Conservation (phyloP, 2,113 vertebrate species). For the Platycercus adscitus region DNA sequence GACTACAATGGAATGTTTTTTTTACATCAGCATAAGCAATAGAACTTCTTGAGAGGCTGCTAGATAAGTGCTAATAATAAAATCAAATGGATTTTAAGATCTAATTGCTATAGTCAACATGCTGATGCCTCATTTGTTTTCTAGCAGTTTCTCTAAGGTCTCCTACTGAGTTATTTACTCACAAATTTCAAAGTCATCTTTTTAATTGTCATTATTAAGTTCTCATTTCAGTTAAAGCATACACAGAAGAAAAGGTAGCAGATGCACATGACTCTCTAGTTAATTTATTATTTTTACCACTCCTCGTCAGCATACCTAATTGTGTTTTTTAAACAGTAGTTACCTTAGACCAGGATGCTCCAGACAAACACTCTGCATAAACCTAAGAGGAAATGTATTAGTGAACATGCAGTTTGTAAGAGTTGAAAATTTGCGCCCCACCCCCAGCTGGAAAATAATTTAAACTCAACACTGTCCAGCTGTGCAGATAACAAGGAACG, state of each 20-base stretch:
- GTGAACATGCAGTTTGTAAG: neutral
- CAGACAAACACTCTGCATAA: neutral
- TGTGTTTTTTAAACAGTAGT: neutral
- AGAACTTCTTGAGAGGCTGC: neutral
- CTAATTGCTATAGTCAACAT: neutral
- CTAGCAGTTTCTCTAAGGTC: neutral
- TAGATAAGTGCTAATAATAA: neutral
- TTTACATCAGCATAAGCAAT: neutral
- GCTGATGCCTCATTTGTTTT: neutral
- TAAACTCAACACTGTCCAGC: neutral
- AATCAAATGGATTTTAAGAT: neutral
- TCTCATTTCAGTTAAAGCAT: neutral
- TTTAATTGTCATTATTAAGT: neutral
- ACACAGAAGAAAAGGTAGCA: neutral
- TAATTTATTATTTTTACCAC: neutral
- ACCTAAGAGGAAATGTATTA: neutral
- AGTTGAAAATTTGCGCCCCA: neutral
- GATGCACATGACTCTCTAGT: neutral
- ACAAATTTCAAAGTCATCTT: neutral
- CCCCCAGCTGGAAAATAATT: neutral
- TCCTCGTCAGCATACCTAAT: neutral
- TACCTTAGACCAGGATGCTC: neutral
- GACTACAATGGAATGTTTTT: neutral
- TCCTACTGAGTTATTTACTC: neutral
- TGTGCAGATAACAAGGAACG: neutral